Percentiles rank a stretch among this genome's conserved stretches.
Conservation (phyloP, 2,888 invertebrate genomes). For the Coelogynopora nodosa region DNA sequence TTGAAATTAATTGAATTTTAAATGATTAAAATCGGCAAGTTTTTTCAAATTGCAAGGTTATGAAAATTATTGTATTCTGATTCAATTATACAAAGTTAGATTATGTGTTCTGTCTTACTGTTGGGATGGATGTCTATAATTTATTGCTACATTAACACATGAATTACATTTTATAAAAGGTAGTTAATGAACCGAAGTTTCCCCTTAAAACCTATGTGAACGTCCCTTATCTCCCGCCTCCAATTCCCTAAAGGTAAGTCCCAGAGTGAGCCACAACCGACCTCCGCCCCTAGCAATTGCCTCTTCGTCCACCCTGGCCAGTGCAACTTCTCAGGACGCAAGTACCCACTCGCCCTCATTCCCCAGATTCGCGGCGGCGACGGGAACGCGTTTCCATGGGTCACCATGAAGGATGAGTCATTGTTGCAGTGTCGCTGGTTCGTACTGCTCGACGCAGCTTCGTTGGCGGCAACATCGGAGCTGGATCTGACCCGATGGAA, state of each 20-base stretch:
- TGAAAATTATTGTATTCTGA: too few relatives aligned
- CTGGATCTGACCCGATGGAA: constrained; percentile 71
- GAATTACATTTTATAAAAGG: too few relatives aligned
- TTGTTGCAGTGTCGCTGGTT: not conserved
- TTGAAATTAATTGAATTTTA: too few relatives aligned
- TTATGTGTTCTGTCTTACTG: too few relatives aligned
- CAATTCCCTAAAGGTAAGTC: too few relatives aligned
- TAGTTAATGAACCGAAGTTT: constrained; percentile 49
- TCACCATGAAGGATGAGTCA: not conserved
- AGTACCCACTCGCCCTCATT: constrained; percentile 70
- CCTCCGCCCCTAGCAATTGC: constrained; percentile 34
- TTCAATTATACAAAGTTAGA: too few relatives aligned
- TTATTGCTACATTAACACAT: too few relatives aligned
- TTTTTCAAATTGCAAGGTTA: too few relatives aligned
- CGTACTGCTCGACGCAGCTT: constrained; percentile 80
- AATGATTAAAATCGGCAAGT: too few relatives aligned
- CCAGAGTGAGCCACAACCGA: not conserved
- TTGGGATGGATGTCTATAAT: too few relatives aligned
- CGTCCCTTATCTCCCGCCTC: too few relatives aligned
- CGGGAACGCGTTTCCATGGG: not conserved
- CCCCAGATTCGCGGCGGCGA: constrained; percentile 47
- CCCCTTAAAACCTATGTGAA: not conserved
- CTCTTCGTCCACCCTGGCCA: constrained; percentile 84
- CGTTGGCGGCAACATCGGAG: constrained; percentile 73
- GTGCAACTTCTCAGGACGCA: constrained; percentile 87